phyloP scores from a whole-genome alignment of 2,888 invertebrate species.

The Drosophila subquinaria region DNA sequence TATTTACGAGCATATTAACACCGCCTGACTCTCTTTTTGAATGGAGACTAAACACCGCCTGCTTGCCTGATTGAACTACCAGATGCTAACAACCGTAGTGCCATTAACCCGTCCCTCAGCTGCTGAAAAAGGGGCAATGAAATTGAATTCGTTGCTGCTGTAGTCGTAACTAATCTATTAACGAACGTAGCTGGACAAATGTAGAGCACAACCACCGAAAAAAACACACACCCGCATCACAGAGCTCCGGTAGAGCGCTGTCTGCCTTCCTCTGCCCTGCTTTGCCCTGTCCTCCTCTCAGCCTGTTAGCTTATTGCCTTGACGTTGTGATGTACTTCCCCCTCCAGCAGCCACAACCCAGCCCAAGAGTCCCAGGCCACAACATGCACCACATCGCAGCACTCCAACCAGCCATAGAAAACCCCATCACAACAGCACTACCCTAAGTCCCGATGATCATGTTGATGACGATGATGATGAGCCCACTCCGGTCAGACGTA shows the following conservation, averaged over 20 bases:
- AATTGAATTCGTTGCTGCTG: slow-evolving; percentile 16
- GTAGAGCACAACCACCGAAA: slow-evolving; percentile 40
- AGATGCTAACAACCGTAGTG: slow-evolving; percentile 53
- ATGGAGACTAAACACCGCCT: slow-evolving; percentile 22
- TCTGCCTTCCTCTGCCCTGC: neutral
- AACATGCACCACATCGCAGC: slow-evolving; percentile 58
- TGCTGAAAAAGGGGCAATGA: neutral
- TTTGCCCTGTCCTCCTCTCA: neutral
- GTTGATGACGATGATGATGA: slow-evolving; percentile 24
- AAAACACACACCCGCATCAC: slow-evolving; percentile 22
- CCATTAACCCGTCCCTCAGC: slow-evolving; percentile 46
- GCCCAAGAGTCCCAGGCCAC: slow-evolving; percentile 64
- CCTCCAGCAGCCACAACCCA: slow-evolving; percentile 43
- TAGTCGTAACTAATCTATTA: slow-evolving; percentile 67
- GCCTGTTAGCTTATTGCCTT: slow-evolving; percentile 56
- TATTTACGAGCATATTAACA: slow-evolving; percentile 34
- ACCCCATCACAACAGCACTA: slow-evolving; percentile 42
- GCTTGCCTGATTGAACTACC: slow-evolving; percentile 32
- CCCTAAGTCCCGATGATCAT: slow-evolving; percentile 17
- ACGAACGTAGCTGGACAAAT: slow-evolving; percentile 23
- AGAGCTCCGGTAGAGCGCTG: slow-evolving; percentile 37
- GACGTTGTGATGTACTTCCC: slow-evolving; percentile 64
- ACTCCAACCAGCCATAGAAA: slow-evolving; percentile 61
- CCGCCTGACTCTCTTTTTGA: neutral
- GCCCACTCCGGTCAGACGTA: slow-evolving; percentile 48